These are phyloP conservation scores for Ictidomys tridecemlineatus DNA, from an alignment of 2,113 vertebrate genomes.

Conservation along the genomic window DNA sequence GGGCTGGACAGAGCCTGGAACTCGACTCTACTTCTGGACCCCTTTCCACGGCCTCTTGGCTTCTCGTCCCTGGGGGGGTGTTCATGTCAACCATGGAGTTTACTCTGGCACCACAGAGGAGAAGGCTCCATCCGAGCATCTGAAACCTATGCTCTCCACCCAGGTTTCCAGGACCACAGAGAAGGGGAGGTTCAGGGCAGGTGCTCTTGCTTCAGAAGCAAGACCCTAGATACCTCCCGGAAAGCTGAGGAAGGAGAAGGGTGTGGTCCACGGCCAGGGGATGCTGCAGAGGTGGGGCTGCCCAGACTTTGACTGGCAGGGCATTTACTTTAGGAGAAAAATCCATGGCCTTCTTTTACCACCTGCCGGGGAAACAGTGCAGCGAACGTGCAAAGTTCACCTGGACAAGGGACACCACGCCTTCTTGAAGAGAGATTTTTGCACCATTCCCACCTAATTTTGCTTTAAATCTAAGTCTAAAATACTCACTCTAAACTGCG, in stretches of 20 bases:
- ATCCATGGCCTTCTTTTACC: rapidly evolving
- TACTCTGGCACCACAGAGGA: neutral
- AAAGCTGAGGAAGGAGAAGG: too few species aligned
- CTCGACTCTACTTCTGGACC: neutral
- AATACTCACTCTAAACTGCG: conserved; percentile 94
- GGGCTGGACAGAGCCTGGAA: too few species aligned
- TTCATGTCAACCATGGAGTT: rapidly evolving
- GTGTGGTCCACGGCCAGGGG: neutral
- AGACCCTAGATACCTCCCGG: neutral
- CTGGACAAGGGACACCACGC: neutral
- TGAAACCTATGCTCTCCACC: neutral
- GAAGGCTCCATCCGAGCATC: neutral
- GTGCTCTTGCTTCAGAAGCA: neutral
- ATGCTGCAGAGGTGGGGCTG: too few species aligned
- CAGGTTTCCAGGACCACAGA: too few species aligned
- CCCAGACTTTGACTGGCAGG: neutral
- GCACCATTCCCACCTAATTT: neutral
- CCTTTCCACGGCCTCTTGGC: neutral
- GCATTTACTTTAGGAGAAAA: neutral
- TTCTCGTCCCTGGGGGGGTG: neutral
- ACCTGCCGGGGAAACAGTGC: neutral
- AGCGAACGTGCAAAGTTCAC: rapidly evolving
- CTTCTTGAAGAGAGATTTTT: neutral
- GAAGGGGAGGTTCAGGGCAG: neutral
- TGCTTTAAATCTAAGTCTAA: neutral